Conservation (phyloP, 2,888 invertebrate species). For the Cephus pygmeus region DNA sequence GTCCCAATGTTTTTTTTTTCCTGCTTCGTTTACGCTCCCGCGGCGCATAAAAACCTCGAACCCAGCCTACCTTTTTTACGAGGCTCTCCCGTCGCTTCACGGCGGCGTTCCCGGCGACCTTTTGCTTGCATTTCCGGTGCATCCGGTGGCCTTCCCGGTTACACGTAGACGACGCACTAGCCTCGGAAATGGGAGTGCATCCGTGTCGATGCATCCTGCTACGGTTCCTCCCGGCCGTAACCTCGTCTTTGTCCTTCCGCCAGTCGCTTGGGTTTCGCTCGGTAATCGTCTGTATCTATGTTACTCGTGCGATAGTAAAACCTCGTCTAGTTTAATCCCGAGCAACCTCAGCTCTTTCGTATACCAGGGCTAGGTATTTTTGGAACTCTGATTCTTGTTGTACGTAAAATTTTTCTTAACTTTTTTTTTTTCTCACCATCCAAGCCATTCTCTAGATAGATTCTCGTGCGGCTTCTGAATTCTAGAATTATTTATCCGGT, state of each 20-base stretch:
- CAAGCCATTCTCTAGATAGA: neutral
- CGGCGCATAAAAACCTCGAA: neutral
- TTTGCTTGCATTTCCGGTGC: conserved; percentile 28
- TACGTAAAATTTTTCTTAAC: neutral
- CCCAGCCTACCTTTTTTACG: conserved; percentile 6
- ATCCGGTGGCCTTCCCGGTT: conserved; percentile 25
- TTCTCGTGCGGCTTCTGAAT: neutral
- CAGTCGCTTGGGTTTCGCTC: neutral
- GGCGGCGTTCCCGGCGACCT: conserved; percentile 26
- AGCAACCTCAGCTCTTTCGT: neutral
- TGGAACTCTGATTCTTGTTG: neutral
- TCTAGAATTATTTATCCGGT: neutral
- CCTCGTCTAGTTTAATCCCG: neutral
- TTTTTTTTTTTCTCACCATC: neutral
- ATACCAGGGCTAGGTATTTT: neutral
- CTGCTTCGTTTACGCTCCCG: neutral
- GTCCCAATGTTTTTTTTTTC: neutral
- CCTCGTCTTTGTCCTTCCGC: neutral
- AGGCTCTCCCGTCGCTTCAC: neutral
- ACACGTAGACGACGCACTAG: neutral
- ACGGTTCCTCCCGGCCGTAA: neutral
- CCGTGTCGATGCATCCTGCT: conserved; percentile 1
- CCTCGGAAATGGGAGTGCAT: conserved; percentile 9
- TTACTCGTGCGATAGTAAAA: neutral
- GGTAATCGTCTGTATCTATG: neutral